Evolutionary conservation across 2,888 invertebrate species (phyloP).

Genomic region (Drosophila tanythrix): DNA sequence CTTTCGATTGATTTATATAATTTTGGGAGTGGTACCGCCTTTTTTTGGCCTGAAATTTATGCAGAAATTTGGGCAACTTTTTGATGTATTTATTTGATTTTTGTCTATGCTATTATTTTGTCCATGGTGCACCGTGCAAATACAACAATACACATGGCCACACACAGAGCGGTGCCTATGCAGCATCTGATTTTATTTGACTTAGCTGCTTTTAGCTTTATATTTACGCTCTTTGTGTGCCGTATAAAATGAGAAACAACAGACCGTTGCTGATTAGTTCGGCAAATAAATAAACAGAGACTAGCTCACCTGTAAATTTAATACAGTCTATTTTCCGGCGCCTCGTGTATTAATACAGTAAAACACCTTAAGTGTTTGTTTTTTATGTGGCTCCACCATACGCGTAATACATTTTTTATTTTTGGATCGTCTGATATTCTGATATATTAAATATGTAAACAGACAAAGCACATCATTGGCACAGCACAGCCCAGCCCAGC

Average conservation of each 20-base stretch:
- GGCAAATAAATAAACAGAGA: constrained; percentile 46
- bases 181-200: constrained; percentile 70
- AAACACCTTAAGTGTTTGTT: constrained; percentile 32
- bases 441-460: constrained; percentile 63
- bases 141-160: neutral
- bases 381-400: constrained; percentile 27
- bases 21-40: neutral
- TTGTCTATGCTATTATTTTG: neutral
- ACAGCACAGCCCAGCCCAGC: constrained; percentile 21
- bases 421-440: constrained; percentile 49
- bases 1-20: neutral
- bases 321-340: constrained; percentile 37
- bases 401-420: constrained; percentile 61
- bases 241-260: constrained; percentile 66
- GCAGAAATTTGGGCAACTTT: neutral
- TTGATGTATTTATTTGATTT: neutral
- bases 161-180: constrained; percentile 38
- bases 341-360: constrained; percentile 29
- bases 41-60: neutral
- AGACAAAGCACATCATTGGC: constrained; percentile 40
- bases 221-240: constrained; percentile 49
- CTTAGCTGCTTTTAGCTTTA: constrained; percentile 68
- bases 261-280: constrained; percentile 64
- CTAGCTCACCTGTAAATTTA: constrained; percentile 36
- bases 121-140: constrained; percentile 4